These are phyloP conservation scores for Cosmia trapezina DNA, from an alignment of 2,888 invertebrate genomes.

Conservation along the genomic window DNA sequence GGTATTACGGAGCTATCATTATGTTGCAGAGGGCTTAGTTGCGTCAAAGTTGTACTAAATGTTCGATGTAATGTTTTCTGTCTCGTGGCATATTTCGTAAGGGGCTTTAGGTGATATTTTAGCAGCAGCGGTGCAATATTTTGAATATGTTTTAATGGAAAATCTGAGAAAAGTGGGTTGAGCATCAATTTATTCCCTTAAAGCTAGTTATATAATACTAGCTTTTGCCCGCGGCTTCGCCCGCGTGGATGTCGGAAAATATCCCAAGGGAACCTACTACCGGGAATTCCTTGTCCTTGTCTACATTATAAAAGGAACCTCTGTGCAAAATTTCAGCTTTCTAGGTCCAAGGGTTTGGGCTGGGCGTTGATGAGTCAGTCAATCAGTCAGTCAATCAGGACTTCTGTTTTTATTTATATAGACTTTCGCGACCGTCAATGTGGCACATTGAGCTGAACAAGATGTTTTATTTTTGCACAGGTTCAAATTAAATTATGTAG, in stretches of 20 bases:
- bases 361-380: too few species aligned
- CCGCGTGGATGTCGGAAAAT: too few species aligned
- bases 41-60: slow-evolving; percentile 35
- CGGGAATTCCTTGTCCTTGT: too few species aligned
- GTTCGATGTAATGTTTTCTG: slow-evolving; percentile 26
- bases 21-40: slow-evolving; percentile 29
- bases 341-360: too few species aligned
- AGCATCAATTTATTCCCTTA: slow-evolving; percentile 3
- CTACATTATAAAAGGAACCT: too few species aligned
- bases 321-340: too few species aligned
- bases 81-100: slow-evolving; percentile 5
- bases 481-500: too few species aligned
- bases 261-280: too few species aligned
- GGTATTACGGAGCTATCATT: slow-evolving; percentile 29
- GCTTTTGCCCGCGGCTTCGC: too few species aligned
- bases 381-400: too few species aligned
- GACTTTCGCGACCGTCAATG: neutral
- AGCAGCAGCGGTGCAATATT: neutral
- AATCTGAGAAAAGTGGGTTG: too few species aligned
- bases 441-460: neutral
- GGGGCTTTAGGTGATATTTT: slow-evolving; percentile 19
- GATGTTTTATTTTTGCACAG: neutral
- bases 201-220: neutral
- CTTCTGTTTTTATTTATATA: too few species aligned
- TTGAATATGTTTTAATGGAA: neutral